Conservation (phyloP, 2,797 vertebrate genomes). For the Gymnoscopelus braueri region DNA sequence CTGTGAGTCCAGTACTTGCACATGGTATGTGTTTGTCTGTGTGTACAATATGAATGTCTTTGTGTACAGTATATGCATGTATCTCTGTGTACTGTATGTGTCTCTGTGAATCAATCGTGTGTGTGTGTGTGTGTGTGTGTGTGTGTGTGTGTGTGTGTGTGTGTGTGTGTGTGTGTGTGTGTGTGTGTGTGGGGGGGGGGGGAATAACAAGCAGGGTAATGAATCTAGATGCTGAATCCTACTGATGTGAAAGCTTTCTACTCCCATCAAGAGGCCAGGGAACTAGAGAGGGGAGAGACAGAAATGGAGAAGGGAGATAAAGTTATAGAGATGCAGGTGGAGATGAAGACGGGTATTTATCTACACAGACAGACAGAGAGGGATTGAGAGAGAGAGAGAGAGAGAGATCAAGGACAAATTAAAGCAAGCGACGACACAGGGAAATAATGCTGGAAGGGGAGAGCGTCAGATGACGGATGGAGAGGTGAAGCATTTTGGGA, state of each 20-base stretch:
- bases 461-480: slow-evolving; percentile 21
- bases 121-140: too few relatives aligned
- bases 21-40: too few relatives aligned
- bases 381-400: not conserved
- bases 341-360: too few relatives aligned
- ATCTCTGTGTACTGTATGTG: not conserved
- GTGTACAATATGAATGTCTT: too few relatives aligned
- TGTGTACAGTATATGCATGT: too few relatives aligned
- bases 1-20: too few relatives aligned
- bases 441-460: not conserved
- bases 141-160: too few relatives aligned
- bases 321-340: too few relatives aligned
- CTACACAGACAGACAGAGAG: not conserved
- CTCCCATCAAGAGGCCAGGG: slow-evolving; percentile 17
- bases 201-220: slow-evolving; percentile 41
- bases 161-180: too few relatives aligned
- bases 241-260: slow-evolving; percentile 40
- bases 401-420: not conserved
- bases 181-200: slow-evolving; percentile 3
- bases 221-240: slow-evolving; percentile 41
- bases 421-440: slow-evolving; percentile 19
- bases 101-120: not conserved
- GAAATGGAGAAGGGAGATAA: too few relatives aligned
- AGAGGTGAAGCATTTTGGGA: slow-evolving; percentile 29
- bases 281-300: too few relatives aligned